Conservation (phyloP, 2,797 vertebrate species). For the Sebastes nivosus region DNA sequence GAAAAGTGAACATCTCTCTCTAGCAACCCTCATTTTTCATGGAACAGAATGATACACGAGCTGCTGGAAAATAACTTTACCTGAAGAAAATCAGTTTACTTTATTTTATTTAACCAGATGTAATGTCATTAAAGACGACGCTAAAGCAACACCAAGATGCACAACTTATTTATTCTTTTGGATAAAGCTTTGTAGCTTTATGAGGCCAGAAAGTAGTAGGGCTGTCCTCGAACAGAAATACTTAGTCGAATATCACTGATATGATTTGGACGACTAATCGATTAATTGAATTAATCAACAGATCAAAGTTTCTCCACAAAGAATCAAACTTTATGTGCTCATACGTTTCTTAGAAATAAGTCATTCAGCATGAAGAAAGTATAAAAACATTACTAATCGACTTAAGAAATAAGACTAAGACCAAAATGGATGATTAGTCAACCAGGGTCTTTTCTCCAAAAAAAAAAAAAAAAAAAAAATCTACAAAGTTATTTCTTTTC, state of each 20-base stretch:
- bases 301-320: too few relatives aligned
- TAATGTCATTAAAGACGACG: neutral
- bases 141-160: neutral
- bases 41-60: neutral
- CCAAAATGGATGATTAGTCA: too few relatives aligned
- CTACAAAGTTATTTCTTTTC: neutral
- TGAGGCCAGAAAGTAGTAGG: neutral
- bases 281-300: too few relatives aligned
- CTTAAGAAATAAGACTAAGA: too few relatives aligned
- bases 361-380: too few relatives aligned
- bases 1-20: neutral
- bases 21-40: neutral
- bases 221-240: too few relatives aligned
- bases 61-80: neutral
- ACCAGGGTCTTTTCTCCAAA: rapidly evolving
- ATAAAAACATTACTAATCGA: too few relatives aligned
- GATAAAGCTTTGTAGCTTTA: neutral
- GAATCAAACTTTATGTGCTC: too few relatives aligned
- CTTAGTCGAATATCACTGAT: too few relatives aligned
- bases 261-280: too few relatives aligned
- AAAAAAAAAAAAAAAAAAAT: neutral
- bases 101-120: neutral
- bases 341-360: too few relatives aligned
- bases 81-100: neutral
- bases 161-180: neutral